Evolutionary conservation across 1,140 invertebrate genomes (phyloP), one percentile per base, ranked within the genome.

Genomic region (Dreissena polymorpha): DNA sequence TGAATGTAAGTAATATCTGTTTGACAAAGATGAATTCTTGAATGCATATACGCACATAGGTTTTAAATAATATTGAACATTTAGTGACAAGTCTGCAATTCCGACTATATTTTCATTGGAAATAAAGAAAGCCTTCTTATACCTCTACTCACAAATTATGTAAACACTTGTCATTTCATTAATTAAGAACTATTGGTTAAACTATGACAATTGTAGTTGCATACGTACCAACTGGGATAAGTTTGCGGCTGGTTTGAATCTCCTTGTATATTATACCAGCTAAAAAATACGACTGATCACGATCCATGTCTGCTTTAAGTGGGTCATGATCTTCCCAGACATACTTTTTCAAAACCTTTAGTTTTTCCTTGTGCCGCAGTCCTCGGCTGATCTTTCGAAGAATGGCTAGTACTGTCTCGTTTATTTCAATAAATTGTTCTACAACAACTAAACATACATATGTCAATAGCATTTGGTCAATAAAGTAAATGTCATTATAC

Each of bases 251-350:
- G 10, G n/a, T 27, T 25, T 29, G 16, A 0, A 74, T 63, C n/a
- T 74, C 72, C n/a, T 74, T 74, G 25, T 60, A 27, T 8, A 60
- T 10, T 6, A 74, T 74, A n/a, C 53, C 53, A 60, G 55, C 72
- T 3, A 74, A 55, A 63, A 57, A 63, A 25, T 27, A 74, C 39
- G n/a, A 57, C 16, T 27, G n/a, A 27, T 74, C 72, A 8, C 8
- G 57, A 27, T 74, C 72, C 23, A 74, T 74, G 14, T 25, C 21
- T 74, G 18, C 16, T 63, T 74, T 74, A 8, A 74, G 2, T 18
- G 39, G n/a, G 21, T 74, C 72, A 39, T 74, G 14, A 27, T 51
- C 16, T 16, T 25, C 55, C 72, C 72, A 74, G 1, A 0, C 18
- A 18, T 74, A 74, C 25, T 55, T 60, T 29, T 63, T 74, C 18